Percentiles rank a stretch among this genome's conserved stretches.
These are phyloP conservation scores for Centropus unirufus DNA, from an alignment of 2,113 vertebrate genomes.

Conservation along the genomic window DNA sequence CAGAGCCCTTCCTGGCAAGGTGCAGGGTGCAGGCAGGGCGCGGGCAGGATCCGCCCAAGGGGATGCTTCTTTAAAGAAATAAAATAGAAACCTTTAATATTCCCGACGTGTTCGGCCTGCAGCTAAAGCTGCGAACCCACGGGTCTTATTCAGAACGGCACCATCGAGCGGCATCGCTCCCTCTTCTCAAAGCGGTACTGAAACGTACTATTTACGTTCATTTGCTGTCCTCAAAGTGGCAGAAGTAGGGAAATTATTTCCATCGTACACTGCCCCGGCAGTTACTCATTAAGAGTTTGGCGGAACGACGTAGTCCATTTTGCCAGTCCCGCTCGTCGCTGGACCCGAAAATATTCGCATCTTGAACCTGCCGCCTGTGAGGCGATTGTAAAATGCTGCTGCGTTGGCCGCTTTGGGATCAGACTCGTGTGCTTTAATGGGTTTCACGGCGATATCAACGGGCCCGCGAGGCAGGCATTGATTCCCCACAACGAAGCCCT, in stretches of 20 bases:
- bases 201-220: neutral
- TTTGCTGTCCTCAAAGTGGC: neutral
- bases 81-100: neutral
- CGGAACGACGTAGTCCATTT: neutral
- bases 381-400: neutral
- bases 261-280: neutral
- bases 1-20: neutral
- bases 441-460: neutral
- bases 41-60: fast-evolving
- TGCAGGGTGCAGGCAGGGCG: neutral
- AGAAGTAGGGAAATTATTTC: neutral
- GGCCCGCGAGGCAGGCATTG: neutral
- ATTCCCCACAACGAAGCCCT: neutral
- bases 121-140: neutral
- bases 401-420: neutral
- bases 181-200: neutral
- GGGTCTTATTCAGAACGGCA: neutral
- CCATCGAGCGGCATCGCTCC: neutral
- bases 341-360: neutral
- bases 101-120: neutral
- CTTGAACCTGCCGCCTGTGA: neutral
- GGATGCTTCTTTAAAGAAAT: neutral
- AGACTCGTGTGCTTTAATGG: conserved; percentile 6
- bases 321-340: neutral
- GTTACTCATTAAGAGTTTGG: neutral